Percentiles rank a stretch among this genome's conserved stretches.
Conservation (phyloP, 1,140 invertebrate species). For the Cardiocondyla obscurior region DNA sequence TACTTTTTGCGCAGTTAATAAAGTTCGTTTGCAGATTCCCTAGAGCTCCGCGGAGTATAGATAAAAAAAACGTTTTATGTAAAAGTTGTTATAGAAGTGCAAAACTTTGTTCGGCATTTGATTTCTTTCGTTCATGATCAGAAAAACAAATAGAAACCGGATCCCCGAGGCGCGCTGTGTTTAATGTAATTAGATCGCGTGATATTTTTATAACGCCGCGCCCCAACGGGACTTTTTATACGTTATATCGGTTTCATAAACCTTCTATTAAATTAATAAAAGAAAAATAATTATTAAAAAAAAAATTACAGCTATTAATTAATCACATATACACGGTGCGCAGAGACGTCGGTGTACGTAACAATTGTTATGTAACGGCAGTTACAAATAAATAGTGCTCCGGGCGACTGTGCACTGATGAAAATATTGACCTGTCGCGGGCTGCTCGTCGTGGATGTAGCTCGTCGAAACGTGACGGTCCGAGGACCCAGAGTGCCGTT, state of each 20-base stretch:
- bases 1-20: background rate
- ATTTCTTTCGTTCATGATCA: slow-evolving; percentile 17
- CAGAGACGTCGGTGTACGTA: no score
- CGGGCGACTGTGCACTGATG: background rate
- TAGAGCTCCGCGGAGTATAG: background rate
- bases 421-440: slow-evolving; percentile 45
- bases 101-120: background rate
- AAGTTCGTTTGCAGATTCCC: background rate
- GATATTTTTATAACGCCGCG: background rate
- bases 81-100: background rate
- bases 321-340: background rate
- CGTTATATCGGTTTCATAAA: background rate
- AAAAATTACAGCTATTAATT: background rate
- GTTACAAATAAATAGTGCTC: slow-evolving; percentile 35
- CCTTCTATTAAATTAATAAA: background rate
- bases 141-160: background rate
- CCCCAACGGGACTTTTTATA: background rate
- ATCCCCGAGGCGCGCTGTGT: background rate
- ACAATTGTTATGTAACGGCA: slow-evolving; percentile 8
- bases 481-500: background rate
- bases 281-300: background rate
- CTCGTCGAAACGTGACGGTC: slow-evolving; percentile 17
- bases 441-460: slow-evolving; percentile 37
- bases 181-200: background rate
- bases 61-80: slow-evolving; percentile 25